Evolutionary conservation across 1,140 invertebrate species (phyloP).

Genomic region (Trichonephila clavipes): DNA sequence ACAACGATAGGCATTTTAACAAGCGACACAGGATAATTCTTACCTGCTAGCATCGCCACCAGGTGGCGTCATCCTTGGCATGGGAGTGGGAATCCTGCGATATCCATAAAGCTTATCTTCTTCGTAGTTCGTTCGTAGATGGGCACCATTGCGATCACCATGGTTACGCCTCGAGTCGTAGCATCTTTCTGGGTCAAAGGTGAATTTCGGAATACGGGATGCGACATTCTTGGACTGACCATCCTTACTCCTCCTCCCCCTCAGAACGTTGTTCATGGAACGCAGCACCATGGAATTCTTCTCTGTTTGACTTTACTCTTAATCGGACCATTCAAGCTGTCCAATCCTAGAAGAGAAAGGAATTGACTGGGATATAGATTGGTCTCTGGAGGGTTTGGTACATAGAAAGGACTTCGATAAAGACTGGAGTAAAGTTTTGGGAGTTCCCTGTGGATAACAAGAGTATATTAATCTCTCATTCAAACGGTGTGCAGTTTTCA

Average conservation of each 20-base stretch:
- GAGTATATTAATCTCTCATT: too few species aligned
- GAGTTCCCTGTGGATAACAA: not conserved
- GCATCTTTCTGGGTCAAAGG: constrained; percentile 56
- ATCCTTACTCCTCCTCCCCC: not conserved
- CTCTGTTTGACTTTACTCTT: constrained; percentile 37
- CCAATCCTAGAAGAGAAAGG: not conserved
- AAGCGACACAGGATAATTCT: not conserved
- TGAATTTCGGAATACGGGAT: constrained; percentile 64
- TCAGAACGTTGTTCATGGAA: not conserved
- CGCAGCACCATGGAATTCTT: constrained; percentile 37
- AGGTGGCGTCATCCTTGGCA: constrained; percentile 47
- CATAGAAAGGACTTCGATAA: not conserved
- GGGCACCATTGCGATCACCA: constrained; percentile 30
- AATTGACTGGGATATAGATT: not conserved
- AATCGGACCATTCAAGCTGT: not conserved
- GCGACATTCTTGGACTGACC: constrained; percentile 30
- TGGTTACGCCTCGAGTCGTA: constrained; percentile 39
- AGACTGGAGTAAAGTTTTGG: not conserved
- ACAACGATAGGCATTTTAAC: not conserved
- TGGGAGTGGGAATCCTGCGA: constrained; percentile 49
- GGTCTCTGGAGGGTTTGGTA: not conserved
- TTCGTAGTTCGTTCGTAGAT: not conserved
- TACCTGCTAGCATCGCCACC: constrained; percentile 14
- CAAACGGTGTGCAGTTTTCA: too few species aligned
- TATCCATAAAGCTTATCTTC: constrained; percentile 53